Conservation (phyloP, 2,797 vertebrate species). For the Vultur gryphus region DNA sequence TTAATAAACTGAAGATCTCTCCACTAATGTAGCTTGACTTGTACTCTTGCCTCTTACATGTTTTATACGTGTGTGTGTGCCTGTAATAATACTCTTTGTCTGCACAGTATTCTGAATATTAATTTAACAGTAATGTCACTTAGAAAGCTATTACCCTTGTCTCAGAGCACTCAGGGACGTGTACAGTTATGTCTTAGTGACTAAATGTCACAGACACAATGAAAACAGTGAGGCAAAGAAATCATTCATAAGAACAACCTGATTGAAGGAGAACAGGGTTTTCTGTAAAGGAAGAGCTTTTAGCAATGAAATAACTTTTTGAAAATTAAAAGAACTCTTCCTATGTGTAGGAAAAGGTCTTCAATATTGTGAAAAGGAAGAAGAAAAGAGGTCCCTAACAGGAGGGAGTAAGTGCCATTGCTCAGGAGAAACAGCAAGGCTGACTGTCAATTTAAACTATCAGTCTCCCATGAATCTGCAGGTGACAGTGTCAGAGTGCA, state of each 20-base stretch:
- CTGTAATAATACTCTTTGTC: not conserved
- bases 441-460: not conserved
- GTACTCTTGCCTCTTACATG: not conserved
- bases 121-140: not conserved
- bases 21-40: not conserved
- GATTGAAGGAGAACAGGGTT: not conserved
- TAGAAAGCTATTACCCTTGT: not conserved
- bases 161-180: not conserved
- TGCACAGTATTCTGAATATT: not conserved
- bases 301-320: not conserved
- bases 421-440: not conserved
- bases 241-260: not conserved
- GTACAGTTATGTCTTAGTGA: not conserved
- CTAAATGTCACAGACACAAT: not conserved
- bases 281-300: not conserved
- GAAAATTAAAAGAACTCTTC: not conserved
- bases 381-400: not conserved
- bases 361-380: not conserved
- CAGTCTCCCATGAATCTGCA: not conserved
- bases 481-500: not conserved
- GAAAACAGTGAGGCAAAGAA: not conserved
- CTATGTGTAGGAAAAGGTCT: fast-evolving
- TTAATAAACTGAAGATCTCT: not conserved
- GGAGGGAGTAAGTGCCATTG: not conserved
- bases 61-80: not conserved